Percentiles rank a stretch among this genome's conserved stretches.
Evolutionary conservation across 2,888 invertebrate genomes (phyloP).

Genomic region (Brachyptera risi): DNA sequence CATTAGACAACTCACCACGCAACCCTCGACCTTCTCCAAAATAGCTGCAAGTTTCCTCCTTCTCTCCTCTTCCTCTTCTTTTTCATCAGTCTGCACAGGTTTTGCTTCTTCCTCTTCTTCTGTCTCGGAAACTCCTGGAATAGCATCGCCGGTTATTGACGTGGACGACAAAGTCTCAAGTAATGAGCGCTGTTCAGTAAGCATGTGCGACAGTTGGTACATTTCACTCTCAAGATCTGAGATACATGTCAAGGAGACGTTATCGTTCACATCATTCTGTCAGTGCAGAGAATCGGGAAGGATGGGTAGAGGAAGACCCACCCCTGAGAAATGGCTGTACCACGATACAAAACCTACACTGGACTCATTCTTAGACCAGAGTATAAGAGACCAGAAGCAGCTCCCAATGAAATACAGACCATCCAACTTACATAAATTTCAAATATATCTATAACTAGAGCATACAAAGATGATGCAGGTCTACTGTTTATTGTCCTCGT

Average conservation of each 20-base stretch:
- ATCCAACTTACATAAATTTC: too few species aligned
- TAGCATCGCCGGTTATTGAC: conserved; percentile 52
- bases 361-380: conserved; percentile 20
- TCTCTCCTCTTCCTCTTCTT: conserved; percentile 51
- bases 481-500: too few species aligned
- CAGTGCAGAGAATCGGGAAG: conserved; percentile 9
- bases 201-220: conserved; percentile 92
- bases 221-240: conserved; percentile 93
- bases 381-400: too few species aligned
- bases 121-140: conserved; percentile 20
- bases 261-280: neutral
- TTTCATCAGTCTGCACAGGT: conserved; percentile 39
- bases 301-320: too few species aligned
- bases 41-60: conserved; percentile 64
- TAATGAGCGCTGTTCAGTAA: conserved; percentile 87
- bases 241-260: conserved; percentile 18
- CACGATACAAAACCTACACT: too few species aligned
- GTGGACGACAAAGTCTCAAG: conserved; percentile 71
- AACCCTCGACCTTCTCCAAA: conserved; percentile 83
- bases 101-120: conserved; percentile 26
- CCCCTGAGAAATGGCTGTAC: too few species aligned
- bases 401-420: too few species aligned
- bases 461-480: too few species aligned
- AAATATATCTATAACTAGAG: too few species aligned
- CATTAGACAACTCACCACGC: conserved; percentile 61